Conservation (phyloP, 2,888 invertebrate genomes). For the Rhagophthalmus giganteus region DNA sequence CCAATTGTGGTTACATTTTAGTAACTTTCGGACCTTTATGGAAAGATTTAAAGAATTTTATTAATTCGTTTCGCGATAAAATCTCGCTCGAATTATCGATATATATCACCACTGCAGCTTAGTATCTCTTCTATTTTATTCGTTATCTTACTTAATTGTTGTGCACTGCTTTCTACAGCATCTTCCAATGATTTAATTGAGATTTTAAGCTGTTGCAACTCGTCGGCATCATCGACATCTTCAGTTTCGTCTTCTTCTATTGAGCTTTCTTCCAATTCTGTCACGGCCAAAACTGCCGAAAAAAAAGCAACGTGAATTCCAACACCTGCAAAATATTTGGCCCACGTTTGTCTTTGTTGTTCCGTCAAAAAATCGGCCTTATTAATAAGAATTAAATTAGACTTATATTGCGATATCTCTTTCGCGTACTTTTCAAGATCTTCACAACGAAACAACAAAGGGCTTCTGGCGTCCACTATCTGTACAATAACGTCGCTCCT, state of each 20-base stretch:
- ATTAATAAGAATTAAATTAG: constrained; percentile 86
- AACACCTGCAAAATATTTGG: constrained; percentile 75
- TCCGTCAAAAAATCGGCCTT: constrained; percentile 91
- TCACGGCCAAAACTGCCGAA: constrained; percentile 65
- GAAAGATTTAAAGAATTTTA: constrained; percentile 70
- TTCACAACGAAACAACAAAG: constrained; percentile 80
- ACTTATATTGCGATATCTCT: constrained; percentile 72
- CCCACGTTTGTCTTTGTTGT: constrained; percentile 81
- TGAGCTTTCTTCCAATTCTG: constrained; percentile 31
- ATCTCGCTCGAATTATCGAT: constrained; percentile 61
- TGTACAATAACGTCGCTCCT: constrained; percentile 90
- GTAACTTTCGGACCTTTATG: constrained; percentile 58
- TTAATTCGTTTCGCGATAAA: constrained; percentile 69
- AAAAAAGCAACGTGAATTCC: constrained; percentile 83
- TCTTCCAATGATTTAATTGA: constrained; percentile 59
- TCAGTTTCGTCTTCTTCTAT: constrained; percentile 4
- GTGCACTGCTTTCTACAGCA: constrained; percentile 61
- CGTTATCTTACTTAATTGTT: constrained; percentile 61
- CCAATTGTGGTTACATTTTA: constrained; percentile 77
- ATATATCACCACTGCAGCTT: constrained; percentile 10
- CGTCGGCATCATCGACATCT: neutral
- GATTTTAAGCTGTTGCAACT: constrained; percentile 56
- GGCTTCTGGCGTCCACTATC: constrained; percentile 96
- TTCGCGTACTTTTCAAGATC: constrained; percentile 88
- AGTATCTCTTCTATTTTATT: constrained; percentile 54